Base-by-base conservation (phyloP, 1,140 invertebrate genomes). In the Lordiphosa stackelbergi region DNA sequence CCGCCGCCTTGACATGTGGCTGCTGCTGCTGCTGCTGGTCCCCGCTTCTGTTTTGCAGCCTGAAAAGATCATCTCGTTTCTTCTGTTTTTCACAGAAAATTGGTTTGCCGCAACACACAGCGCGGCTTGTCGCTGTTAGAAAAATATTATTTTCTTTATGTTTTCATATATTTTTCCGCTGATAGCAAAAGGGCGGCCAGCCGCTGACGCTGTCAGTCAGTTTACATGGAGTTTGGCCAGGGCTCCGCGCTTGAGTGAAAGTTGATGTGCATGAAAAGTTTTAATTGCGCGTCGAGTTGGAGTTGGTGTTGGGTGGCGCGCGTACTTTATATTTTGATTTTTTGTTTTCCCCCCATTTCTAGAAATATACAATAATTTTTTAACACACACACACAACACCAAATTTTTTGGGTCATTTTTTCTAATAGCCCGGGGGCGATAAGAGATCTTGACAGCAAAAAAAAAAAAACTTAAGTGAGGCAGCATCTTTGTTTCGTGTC, bases 201-300 rank as follows among this genome's bases (percentile, higher is more conserved):
- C 73, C 73, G 74, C 74, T 81, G 75, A 51, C 49, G 69, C 74
- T 74, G 70, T 81, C 74, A 71, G 74, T 46, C 46, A 37, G 43
- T 31, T 31, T 31, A 31, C 28, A 31, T 31, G 28, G 28, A 31
- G 28, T 31, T 31, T 31, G 53, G 47, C 48, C 51, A 38, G 35
- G 13, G 46, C 53, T 46, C 28, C 40, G 47, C 75, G 65, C 75
- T 79, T 71, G 71, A 79, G 75, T 79, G 75, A 79, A 79, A 81
- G 75, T 79, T 79, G 75, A 79, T 79, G 75, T 79, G 75, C 75
- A 79, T 79, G 75, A 79, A 79, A 75, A 79, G 75, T 79, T 79
- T 79, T 81, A 79, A 79, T 79, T 79, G 75, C 75, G 74, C 74
- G 75, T 71, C 75, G 74, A 81, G 71, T 74, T 63, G 58, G 16